A percentile compares a stretch with the other conserved stretches of the same genome.
Conservation (phyloP, 2,113 vertebrate species). For the Campylorhamphus procurvoides region DNA sequence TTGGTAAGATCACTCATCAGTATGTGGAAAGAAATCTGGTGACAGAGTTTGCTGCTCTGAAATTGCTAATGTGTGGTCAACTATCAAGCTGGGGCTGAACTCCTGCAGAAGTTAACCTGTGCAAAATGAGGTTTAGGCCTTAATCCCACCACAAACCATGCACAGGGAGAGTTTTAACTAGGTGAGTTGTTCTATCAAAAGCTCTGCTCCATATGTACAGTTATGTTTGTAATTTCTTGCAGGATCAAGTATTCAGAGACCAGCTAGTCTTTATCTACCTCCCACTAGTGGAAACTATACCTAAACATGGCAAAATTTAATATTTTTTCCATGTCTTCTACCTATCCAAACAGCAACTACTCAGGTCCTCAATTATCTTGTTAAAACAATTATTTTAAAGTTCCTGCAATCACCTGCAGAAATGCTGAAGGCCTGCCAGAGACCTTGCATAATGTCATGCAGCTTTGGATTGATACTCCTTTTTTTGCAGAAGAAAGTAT, state of each 20-base stretch:
- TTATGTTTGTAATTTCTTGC: conserved; percentile 2
- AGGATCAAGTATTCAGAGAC: conserved; percentile 43
- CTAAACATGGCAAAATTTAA: not conserved
- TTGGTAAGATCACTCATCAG: not conserved
- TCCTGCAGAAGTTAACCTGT: not conserved
- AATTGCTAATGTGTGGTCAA: not conserved
- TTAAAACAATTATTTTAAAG: conserved; percentile 6
- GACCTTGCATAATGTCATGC: not conserved
- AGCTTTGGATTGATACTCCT: not conserved
- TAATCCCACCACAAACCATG: not conserved
- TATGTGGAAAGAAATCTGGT: not conserved
- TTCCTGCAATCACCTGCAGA: not conserved
- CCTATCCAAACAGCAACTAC: conserved; percentile 21
- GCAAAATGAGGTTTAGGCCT: conserved; percentile 14
- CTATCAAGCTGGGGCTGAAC: not conserved
- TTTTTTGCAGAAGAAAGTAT: not conserved
- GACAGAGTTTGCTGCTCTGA: not conserved
- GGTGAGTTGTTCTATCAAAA: not conserved
- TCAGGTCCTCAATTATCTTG: conserved; percentile 30
- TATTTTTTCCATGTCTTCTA: not conserved
- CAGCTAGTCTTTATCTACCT: conserved; percentile 61
- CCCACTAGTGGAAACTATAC: conserved; percentile 27
- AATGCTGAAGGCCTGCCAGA: not conserved
- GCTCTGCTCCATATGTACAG: not conserved
- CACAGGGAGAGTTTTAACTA: not conserved